phyloP scores from a whole-genome alignment of 2,113 vertebrate species.

The Amia ocellicauda region DNA sequence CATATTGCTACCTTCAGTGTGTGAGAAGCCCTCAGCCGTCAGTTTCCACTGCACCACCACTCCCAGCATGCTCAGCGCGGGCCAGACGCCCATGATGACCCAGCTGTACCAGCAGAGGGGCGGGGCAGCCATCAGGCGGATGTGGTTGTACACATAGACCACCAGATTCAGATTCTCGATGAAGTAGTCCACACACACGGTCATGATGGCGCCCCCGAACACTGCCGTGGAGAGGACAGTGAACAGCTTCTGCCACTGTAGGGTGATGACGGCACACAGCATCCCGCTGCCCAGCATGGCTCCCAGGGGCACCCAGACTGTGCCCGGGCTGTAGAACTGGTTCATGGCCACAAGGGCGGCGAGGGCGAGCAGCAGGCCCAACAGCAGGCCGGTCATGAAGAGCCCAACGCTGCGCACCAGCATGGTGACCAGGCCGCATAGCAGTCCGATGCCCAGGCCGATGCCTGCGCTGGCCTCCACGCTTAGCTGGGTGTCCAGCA shows the following conservation, averaged over 20 bases:
- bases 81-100: conserved; percentile 81
- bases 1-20: conserved; percentile 69
- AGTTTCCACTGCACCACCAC: conserved; percentile 81
- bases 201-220: conserved; percentile 76
- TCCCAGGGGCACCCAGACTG: conserved; percentile 79
- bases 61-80: conserved; percentile 71
- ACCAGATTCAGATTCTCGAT: conserved; percentile 73
- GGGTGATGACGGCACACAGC: conserved; percentile 77
- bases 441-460: conserved; percentile 79
- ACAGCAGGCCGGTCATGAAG: conserved; percentile 82
- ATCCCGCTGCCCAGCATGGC: conserved; percentile 72
- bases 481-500: conserved; percentile 82
- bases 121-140: conserved; percentile 62
- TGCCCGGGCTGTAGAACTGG: conserved; percentile 73
- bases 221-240: conserved; percentile 76
- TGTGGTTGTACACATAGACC: conserved; percentile 61
- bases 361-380: conserved; percentile 74
- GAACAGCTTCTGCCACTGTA: conserved; percentile 79
- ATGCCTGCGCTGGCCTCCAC: conserved; percentile 81
- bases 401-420: conserved; percentile 83
- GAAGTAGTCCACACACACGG: conserved; percentile 77
- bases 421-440: conserved; percentile 83
- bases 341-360: conserved; percentile 68
- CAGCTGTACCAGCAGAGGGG: conserved; percentile 85
- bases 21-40: conserved; percentile 70